A percentile compares a stretch with the other conserved stretches of the same genome.
These are phyloP conservation scores for Scleropages formosus DNA, from an alignment of 2,797 vertebrate genomes.

Conservation along the genomic window DNA sequence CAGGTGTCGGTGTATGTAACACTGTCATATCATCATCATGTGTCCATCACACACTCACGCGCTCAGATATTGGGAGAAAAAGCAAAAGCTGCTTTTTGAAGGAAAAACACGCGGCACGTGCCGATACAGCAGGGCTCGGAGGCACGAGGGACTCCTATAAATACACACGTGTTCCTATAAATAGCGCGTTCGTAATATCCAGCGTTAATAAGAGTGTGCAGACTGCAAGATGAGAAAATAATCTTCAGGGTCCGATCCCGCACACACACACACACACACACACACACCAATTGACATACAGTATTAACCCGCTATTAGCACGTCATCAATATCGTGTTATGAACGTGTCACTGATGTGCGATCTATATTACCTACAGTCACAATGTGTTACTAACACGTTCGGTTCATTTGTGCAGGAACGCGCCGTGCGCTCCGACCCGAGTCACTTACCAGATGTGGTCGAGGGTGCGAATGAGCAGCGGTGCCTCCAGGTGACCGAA, in stretches of 20 bases:
- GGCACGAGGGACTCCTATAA: neutral
- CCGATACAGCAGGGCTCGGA: neutral
- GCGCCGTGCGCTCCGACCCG: no score
- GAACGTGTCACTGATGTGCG: neutral
- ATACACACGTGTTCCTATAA: conserved; percentile 15
- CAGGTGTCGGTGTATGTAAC: no score
- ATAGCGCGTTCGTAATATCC: neutral
- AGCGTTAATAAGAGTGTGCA: no score
- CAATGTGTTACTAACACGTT: no score
- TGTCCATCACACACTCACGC: neutral
- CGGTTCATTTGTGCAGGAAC: no score
- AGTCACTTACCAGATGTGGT: conserved; percentile 21
- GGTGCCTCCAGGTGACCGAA: conserved; percentile 7
- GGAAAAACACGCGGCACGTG: neutral
- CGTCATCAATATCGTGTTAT: neutral
- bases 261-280: no score
- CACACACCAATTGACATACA: no score
- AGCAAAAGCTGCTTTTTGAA: neutral
- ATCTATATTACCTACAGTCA: no score
- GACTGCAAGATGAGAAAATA: no score
- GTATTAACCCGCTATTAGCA: no score
- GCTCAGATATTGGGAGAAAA: neutral
- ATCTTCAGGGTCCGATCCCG: no score
- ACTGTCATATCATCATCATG: neutral
- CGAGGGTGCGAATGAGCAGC: conserved; percentile 6